Evolutionary conservation across 2,113 vertebrate genomes (phyloP).

Genomic region (Scophthalmus maximus): DNA sequence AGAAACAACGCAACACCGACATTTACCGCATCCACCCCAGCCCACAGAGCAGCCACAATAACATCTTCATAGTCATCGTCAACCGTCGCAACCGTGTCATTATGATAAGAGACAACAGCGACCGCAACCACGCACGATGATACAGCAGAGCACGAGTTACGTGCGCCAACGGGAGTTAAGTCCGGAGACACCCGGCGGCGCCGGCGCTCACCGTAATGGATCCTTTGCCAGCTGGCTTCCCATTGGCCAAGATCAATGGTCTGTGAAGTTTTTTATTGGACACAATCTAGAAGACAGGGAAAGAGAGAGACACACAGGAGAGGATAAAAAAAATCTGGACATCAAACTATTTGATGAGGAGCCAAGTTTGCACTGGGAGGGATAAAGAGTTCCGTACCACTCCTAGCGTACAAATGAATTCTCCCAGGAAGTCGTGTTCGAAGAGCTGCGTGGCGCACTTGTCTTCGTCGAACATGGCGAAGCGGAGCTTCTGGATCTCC

Average conservation of each 20-base stretch:
- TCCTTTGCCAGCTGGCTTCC: conserved; percentile 97
- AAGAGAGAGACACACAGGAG: conserved; percentile 7
- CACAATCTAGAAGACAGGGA: conserved; percentile 87
- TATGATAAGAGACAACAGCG: background rate
- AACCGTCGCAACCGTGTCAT: background rate
- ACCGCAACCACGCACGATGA: background rate
- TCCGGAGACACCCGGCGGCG: background rate
- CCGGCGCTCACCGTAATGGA: conserved; percentile 87
- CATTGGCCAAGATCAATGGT: conserved; percentile 90
- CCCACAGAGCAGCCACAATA: conserved; percentile 1
- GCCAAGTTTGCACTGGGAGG: background rate
- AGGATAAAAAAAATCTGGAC: background rate
- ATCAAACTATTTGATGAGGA: background rate
- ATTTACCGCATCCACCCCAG: conserved; percentile 5
- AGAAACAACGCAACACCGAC: background rate
- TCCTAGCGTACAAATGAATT: conserved; percentile 94
- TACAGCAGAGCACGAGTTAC: background rate
- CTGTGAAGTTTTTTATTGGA: conserved; percentile 98
- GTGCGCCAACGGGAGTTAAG: background rate
- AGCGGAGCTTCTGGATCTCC: conserved; percentile 97
- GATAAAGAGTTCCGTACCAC: conserved; percentile 77
- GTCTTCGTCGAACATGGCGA: conserved; percentile 97
- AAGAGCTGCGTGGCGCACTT: conserved; percentile 94
- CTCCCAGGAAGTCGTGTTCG: conserved; percentile 96
- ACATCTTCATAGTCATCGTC: conserved; percentile 2